A percentile compares a stretch with the other conserved stretches of the same genome.
Conservation (phyloP, 37 sponge, comb jelly and placozoan species). For the Oopsacas minuta region DNA sequence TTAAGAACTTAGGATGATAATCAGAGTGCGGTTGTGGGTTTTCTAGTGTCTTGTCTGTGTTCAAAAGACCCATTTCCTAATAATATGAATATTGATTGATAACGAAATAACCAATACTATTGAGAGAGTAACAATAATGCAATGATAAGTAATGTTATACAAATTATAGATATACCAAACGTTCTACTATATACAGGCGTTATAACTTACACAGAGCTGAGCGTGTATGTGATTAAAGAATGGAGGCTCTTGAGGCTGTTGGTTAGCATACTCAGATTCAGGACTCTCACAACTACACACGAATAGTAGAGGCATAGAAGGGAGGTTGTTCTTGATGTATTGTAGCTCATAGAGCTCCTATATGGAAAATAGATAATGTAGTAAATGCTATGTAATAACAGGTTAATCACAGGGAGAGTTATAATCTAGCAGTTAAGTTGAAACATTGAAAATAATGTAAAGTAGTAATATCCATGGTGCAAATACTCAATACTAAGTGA, state of each 20-base stretch:
- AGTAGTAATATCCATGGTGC: too few relatives aligned
- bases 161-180: background rate
- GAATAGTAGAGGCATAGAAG: background rate
- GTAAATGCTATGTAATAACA: too few relatives aligned
- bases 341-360: constrained; percentile 5
- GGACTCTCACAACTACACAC: background rate
- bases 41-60: background rate
- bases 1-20: background rate
- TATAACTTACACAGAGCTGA: background rate
- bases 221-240: background rate
- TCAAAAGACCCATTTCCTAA: constrained; percentile 5
- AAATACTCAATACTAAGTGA: too few relatives aligned
- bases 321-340: background rate
- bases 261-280: background rate
- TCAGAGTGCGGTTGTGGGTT: background rate
- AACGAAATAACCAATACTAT: too few relatives aligned
- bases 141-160: background rate
- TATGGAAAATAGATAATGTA: too few relatives aligned
- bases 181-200: too few relatives aligned
- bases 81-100: too few relatives aligned
- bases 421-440: too few relatives aligned
- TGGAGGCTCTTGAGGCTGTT: background rate
- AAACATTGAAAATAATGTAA: too few relatives aligned
- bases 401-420: too few relatives aligned
- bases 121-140: background rate